Base-by-base conservation (phyloP, 2,797 vertebrate genomes). In the Rhadinocentrus ornatus region DNA sequence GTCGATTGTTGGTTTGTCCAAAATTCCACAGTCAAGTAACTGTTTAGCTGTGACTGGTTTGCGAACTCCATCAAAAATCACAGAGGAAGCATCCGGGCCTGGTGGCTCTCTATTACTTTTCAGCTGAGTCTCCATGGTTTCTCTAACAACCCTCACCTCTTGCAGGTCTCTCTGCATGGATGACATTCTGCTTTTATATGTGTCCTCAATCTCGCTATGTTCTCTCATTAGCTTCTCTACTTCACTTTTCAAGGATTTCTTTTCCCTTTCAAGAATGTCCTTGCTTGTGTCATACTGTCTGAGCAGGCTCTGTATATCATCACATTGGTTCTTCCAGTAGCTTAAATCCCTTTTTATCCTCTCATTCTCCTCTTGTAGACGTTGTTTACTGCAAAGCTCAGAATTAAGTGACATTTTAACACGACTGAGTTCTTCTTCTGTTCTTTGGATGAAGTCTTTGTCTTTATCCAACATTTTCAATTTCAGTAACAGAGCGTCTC, bases 1-100 rank as follows among this genome's bases (percentile, higher is more conserved):
- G 79, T 6, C 78, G 52, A 91, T 83, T 35, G 88, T 92, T 62
- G 70, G 52, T 64, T 89, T 75, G 31, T 92, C 90, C 73, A 93
- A 74, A 77, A 93, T 84, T 65, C 77, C 86, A 96, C 96, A 34
- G 39, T 97, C 96, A 1, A 94, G 92, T 48, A 99, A 88, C 92
- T 98, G 95, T 78, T 95, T 92, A 8, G 96, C 97, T 0, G 95
- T 97, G 73, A 99, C 94, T 72, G 95, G 92, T 86, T 96, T 98
- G 80, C 97, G 93, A 24, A 98, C 90, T 7, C 96, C 96, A 39
- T 91, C 96, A 78, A 98, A 97, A 65, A 96, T 73, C 77, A 97
- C 61, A 71, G 92, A 94, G 63, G 95, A 95, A 63, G 94, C 80
- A 88, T 97, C 96, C 0, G 96, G 85, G 2, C 77, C 34, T 0